These are phyloP conservation scores for Neoitamus cyanurus DNA, from an alignment of 2,888 invertebrate species.

Conservation along the genomic window DNA sequence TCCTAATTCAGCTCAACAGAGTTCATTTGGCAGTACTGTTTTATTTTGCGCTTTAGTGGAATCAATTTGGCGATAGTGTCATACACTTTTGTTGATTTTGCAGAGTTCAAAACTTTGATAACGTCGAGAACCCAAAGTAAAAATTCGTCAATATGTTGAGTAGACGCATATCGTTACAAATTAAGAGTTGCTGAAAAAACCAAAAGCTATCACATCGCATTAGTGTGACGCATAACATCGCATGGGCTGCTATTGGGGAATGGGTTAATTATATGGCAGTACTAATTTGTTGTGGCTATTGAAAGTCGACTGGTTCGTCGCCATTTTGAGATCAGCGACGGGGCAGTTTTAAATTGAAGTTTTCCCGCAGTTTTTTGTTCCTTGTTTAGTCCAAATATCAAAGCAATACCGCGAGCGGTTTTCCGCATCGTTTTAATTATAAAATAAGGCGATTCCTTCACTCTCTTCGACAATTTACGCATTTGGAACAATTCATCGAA, in stretches of 20 bases:
- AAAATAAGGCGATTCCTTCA: neutral
- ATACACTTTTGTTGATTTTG: no score
- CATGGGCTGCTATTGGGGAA: neutral
- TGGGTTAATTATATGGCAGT: neutral
- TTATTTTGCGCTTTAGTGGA: no score
- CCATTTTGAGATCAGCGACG: constrained; percentile 49
- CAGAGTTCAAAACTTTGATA: no score
- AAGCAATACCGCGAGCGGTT: neutral
- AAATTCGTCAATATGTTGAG: no score
- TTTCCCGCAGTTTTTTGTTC: neutral
- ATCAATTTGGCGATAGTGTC: no score
- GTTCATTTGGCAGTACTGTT: no score
- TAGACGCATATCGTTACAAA: no score
- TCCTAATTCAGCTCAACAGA: no score
- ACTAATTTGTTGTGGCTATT: neutral
- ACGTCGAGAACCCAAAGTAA: no score
- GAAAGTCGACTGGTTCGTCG: constrained; percentile 43
- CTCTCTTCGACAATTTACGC: neutral
- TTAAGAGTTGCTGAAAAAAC: no score
- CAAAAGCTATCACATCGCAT: neutral
- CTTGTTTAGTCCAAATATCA: constrained; percentile 8
- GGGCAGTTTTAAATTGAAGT: constrained; percentile 34
- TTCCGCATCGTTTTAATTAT: neutral
- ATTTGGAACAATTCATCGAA: neutral
- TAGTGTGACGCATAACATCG: no score